Evolutionary conservation across 2,797 vertebrate species (phyloP), one percentile per base, ranked within the genome.

Genomic region (Echiichthys vipera): DNA sequence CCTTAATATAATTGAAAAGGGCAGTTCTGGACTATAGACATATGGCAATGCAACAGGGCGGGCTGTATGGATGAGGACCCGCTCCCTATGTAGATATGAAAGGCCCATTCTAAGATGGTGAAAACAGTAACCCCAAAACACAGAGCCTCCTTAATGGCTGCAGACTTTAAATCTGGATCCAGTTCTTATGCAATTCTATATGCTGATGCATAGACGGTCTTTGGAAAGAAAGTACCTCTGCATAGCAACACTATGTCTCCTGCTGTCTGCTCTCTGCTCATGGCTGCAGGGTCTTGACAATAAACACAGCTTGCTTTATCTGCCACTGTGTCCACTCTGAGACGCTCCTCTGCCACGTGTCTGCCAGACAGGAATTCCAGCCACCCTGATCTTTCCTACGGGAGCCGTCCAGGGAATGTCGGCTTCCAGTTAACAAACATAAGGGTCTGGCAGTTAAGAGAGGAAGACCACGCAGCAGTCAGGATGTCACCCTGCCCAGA

Each of bases 401-500:
- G 73, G 68, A 76, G 76, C 57, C 24, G 7, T 81, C 67, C 77
- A 18, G 80, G 74, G 84, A 88, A 84, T 80, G 79, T 78, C 47
- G 42, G 64, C 74, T 20, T 69, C 81, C 67, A 71, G 51, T 86
- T 80, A 83, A 80, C 85, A 91, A 87, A 89, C 89, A 89, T 20
- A 50, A 59, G 66, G 34, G 71, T 78, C 72, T 85, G 78, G 77
- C 80, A 80, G 77, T 82, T 45, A 43, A 59, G 72, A 75, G 64
- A 65, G 74, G 74, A 71, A 56, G 74, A 51, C 42, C 37, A 20
- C 43, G 77, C 62, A 80, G 77, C 47, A 71, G 62, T 17, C 10
- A 2, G 80, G 81, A 81, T 80, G 89, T 88, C 84, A 86, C 87
- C 77, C 71, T 88, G 74, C 74, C 84, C 80, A 80, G 79, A 84